Evolutionary conservation across 1,140 invertebrate genomes (phyloP), one percentile per base, ranked within the genome.

Genomic region (Bilobella aurantiaca): DNA sequence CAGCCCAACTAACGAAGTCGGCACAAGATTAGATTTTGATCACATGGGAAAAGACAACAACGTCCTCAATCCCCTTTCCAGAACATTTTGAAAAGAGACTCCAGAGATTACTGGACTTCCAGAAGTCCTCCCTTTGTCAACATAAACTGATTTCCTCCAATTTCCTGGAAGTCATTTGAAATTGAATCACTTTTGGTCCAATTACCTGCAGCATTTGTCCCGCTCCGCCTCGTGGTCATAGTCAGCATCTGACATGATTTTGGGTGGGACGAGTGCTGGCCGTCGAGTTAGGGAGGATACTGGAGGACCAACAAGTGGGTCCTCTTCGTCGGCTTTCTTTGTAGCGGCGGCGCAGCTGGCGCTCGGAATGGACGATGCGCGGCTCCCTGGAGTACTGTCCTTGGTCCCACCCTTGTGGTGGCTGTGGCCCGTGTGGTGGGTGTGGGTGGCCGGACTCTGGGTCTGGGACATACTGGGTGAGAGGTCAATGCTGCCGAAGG

Each of bases 231-330:
- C 73, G 47, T 75, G 73, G 49, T 73, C 73, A 42, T 70, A 72
- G 62, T 75, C 74, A 1, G 68, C 72, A 57, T 77, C 75, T 0
- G 75, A 73, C 32, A 75, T 69, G 18, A 81, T 71, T 72, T 81
- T 81, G 1, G 80, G 79, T 16, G 80, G 80, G 3, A 81, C 79
- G 0, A 81, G 74, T 14, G 80, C 80, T 21, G 78, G 74, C 61
- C 80, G 62, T 23, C 80, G 65, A 23, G 78, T 79, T 23, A 81
- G 73, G 3, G 75, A 77, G 12, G 78, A 77, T 18, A 78, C 78
- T 1, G 80, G 79, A 3, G 80, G 80, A 1, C 74, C 74, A 21
- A 68, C 66, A 16, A 67, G 31, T 1, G 71, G 70, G 42, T 75
- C 74, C 63, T 76, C 75, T 23, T 76, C 76, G 23, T 74, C 69